Evolutionary conservation across 2,797 vertebrate genomes (phyloP).

Genomic region (Onychomys leucogaster): DNA sequence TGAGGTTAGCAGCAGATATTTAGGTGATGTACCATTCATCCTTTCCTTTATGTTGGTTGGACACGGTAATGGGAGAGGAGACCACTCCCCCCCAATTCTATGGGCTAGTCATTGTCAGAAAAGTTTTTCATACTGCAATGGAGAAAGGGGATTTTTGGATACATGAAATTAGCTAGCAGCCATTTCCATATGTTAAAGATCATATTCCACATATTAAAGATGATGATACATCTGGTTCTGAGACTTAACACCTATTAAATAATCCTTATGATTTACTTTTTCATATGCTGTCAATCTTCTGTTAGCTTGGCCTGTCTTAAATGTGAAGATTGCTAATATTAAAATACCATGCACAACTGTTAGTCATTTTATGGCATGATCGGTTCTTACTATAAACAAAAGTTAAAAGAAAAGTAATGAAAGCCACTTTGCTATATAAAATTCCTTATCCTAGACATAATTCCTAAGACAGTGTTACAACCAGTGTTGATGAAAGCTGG

Average conservation of each 20-base stretch:
- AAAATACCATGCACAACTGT: background rate
- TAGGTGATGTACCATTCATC: background rate
- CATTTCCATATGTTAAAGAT: background rate
- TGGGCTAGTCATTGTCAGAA: background rate
- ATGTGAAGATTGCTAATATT: background rate
- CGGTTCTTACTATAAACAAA: constrained; percentile 10
- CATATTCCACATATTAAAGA: background rate
- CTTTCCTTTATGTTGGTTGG: background rate
- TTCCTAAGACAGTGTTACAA: background rate
- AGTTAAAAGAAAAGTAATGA: background rate
- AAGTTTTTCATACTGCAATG: background rate
- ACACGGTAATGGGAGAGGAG: background rate
- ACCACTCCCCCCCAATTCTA: background rate
- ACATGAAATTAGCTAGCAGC: background rate
- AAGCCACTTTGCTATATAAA: background rate
- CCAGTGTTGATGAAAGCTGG: constrained; percentile 48
- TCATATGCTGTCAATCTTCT: background rate
- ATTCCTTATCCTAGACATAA: background rate
- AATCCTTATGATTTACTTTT: background rate
- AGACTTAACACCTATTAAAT: constrained; percentile 1
- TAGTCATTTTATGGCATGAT: background rate
- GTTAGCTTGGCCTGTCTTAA: background rate
- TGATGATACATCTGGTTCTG: constrained; percentile 2
- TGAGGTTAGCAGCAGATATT: background rate
- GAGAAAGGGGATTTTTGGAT: background rate